Evolutionary conservation across 2,888 invertebrate species (phyloP).

Genomic region (Phaedon cochleariae): DNA sequence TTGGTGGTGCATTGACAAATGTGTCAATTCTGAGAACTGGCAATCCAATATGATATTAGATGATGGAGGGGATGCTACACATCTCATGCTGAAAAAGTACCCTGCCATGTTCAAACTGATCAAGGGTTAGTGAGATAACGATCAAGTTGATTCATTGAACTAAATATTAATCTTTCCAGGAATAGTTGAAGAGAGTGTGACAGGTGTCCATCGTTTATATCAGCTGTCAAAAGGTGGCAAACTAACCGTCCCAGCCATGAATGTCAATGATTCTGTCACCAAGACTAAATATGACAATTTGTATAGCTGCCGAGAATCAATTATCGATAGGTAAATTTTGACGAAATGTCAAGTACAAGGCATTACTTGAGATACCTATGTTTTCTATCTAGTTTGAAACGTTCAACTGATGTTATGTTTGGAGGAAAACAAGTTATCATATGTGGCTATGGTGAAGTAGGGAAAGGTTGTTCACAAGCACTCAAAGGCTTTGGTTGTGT

Average conservation of each 20-base stretch:
- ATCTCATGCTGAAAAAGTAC: conserved; percentile 95
- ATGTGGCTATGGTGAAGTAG: conserved; percentile 97
- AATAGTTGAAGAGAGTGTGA: conserved; percentile 97
- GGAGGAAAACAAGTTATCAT: conserved; percentile 96
- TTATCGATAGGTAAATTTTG: conserved; percentile 76
- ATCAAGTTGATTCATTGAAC: background rate
- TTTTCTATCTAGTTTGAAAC: conserved; percentile 66
- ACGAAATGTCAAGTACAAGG: conserved; percentile 1
- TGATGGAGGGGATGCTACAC: conserved; percentile 97
- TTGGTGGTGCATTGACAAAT: conserved; percentile 99
- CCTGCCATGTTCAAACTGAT: conserved; percentile 92
- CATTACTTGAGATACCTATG: conserved; percentile 11
- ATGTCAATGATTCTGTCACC: conserved; percentile 97
- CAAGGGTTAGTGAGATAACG: conserved; percentile 68
- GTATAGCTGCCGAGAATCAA: conserved; percentile 93
- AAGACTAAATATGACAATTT: conserved; percentile 98
- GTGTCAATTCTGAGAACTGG: conserved; percentile 91
- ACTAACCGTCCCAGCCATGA: conserved; percentile 96
- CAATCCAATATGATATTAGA: conserved; percentile 98
- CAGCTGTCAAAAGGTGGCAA: conserved; percentile 95
- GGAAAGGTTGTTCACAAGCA: conserved; percentile 96
- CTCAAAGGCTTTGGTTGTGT: conserved; percentile 94
- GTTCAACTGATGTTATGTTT: conserved; percentile 96
- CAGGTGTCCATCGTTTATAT: conserved; percentile 96
- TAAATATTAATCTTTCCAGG: conserved; percentile 65